These are phyloP conservation scores for Pardalotus punctatus DNA, from an alignment of 2,113 vertebrate species.

Conservation along the genomic window DNA sequence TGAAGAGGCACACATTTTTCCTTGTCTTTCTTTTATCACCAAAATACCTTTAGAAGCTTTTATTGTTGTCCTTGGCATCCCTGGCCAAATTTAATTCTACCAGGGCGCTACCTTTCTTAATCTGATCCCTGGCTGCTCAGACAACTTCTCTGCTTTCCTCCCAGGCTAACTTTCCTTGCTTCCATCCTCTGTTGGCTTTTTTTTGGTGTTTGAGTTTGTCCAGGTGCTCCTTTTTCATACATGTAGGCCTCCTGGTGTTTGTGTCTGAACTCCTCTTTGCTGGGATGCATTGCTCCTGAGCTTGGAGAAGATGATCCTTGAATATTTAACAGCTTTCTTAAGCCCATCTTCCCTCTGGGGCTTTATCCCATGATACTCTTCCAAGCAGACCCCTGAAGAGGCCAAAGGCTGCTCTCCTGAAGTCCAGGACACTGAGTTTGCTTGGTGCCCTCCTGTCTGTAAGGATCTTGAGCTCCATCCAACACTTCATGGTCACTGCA, in stretches of 20 bases:
- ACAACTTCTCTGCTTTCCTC: background rate
- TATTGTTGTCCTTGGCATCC: background rate
- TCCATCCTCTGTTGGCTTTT: background rate
- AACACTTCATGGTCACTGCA: background rate
- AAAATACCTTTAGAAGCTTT: background rate
- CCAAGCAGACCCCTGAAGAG: background rate
- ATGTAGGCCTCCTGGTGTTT: background rate
- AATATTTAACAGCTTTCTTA: background rate
- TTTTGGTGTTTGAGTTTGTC: background rate
- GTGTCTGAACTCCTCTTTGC: background rate
- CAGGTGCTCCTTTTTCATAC: background rate
- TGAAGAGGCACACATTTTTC: background rate
- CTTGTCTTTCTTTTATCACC: background rate
- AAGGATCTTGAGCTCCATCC: background rate
- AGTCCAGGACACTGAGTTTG: background rate
- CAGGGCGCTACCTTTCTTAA: background rate
- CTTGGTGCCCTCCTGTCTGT: background rate
- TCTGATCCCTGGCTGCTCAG: background rate
- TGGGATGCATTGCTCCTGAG: background rate
- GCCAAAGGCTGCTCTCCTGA: background rate
- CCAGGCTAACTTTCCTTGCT: background rate
- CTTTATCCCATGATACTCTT: background rate
- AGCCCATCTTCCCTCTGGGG: background rate
- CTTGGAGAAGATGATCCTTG: background rate
- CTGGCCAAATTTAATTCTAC: background rate